A percentile compares a stretch with the other conserved stretches of the same genome.
phyloP scores from a whole-genome alignment of 64 coral and sea anemone genomes.

The Platygyra sinensis region DNA sequence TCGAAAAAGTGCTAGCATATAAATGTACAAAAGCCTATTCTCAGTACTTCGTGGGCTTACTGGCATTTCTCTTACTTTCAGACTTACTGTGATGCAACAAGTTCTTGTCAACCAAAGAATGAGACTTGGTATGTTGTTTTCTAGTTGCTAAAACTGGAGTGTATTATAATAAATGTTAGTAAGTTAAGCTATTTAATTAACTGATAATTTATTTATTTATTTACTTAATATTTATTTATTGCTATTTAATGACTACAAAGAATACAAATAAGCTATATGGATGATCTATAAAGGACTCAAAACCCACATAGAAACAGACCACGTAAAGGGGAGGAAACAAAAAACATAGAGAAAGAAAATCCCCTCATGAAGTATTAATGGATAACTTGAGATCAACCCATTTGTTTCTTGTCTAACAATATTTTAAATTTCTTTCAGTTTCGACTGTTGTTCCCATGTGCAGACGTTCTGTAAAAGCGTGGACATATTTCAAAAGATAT shows the following conservation, averaged over 20 bases:
- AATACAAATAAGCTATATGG: no score
- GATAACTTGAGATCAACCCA: no score
- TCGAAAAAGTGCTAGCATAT: no score
- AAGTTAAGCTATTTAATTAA: neutral
- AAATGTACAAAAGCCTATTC: no score
- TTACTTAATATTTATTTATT: neutral
- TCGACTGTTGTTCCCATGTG: conserved; percentile 12
- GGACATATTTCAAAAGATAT: conserved; percentile 32
- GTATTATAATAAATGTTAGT: neutral
- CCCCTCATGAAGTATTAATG: no score
- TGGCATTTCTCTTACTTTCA: neutral
- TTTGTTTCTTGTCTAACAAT: neutral
- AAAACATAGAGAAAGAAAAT: no score
- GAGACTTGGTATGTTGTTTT: neutral
- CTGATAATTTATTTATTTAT: neutral
- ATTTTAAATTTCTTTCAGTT: neutral
- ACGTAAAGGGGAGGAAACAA: no score
- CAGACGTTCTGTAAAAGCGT: neutral
- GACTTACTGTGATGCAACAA: neutral
- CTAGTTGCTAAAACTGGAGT: neutral
- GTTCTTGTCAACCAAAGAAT: neutral
- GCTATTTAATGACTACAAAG: no score
- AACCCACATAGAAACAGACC: no score
- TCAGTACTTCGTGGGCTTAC: neutral
- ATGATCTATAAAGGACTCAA: no score